These are phyloP conservation scores for Papilio demoleus DNA, from an alignment of 2,888 invertebrate species.

Conservation along the genomic window DNA sequence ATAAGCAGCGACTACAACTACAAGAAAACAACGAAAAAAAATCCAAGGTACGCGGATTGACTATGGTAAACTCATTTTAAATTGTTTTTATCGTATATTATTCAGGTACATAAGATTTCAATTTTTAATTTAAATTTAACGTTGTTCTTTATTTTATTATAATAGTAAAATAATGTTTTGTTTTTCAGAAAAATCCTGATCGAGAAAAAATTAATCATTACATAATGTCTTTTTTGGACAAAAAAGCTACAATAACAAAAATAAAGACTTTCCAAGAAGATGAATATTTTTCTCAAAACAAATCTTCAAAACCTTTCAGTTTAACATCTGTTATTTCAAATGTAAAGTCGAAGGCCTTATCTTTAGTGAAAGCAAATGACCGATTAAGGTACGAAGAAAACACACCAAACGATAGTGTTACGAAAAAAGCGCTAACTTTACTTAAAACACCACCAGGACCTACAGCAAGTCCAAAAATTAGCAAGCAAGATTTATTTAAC, in stretches of 20 bases:
- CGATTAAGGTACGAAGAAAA: constrained; percentile 55
- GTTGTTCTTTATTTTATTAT: not conserved
- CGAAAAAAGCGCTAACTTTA: constrained; percentile 63
- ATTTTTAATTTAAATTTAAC: not conserved
- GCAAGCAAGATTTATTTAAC: constrained; percentile 29
- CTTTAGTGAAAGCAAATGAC: constrained; percentile 75
- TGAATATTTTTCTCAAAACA: constrained; percentile 64
- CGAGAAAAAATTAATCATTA: constrained; percentile 76
- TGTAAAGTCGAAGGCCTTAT: constrained; percentile 80
- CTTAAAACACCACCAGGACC: constrained; percentile 70
- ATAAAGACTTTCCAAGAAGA: constrained; percentile 51
- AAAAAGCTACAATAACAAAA: constrained; percentile 57
- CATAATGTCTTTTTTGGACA: constrained; percentile 74
- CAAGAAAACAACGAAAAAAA: constrained; percentile 82
- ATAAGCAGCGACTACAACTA: constrained; percentile 82
- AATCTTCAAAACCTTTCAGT: constrained; percentile 60
- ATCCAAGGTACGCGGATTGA: constrained; percentile 85
- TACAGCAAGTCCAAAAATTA: constrained; percentile 55
- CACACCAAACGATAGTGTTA: constrained; percentile 56
- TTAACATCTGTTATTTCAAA: constrained; percentile 78
- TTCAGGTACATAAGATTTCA: not conserved
- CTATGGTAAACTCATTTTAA: constrained; percentile 19
- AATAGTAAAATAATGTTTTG: not conserved
- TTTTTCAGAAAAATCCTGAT: constrained; percentile 76
- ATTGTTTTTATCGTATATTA: not conserved